Percentiles rank a stretch among this genome's conserved stretches.
Conservation (phyloP, 2,797 vertebrate genomes). For the Phoxinus dragarum region DNA sequence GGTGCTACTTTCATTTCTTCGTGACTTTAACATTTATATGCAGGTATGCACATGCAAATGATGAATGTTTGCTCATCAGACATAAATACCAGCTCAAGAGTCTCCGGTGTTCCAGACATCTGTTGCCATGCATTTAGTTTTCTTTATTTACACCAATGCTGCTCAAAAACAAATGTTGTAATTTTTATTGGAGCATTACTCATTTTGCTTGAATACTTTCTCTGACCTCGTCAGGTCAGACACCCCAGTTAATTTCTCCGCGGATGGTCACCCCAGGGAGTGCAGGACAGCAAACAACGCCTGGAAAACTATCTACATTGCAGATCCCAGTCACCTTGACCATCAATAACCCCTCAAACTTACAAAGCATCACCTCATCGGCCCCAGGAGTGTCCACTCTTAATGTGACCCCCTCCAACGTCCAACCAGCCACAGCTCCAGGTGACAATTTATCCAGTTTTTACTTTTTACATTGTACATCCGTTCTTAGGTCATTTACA, state of each 20-base stretch:
- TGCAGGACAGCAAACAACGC: constrained; percentile 33
- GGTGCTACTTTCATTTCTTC: not conserved
- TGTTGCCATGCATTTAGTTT: not conserved
- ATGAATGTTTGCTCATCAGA: not conserved
- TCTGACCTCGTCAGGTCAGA: constrained; percentile 31
- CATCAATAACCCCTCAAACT: constrained; percentile 77
- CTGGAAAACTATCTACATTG: constrained; percentile 80
- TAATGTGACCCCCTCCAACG: constrained; percentile 31
- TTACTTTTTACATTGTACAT: not conserved
- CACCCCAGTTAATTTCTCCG: constrained; percentile 69
- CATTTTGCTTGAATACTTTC: not conserved
- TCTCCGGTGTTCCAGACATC: not conserved
- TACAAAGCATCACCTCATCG: constrained; percentile 76
- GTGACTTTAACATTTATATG: not conserved
- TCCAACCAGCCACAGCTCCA: constrained; percentile 27
- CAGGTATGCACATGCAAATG: not conserved
- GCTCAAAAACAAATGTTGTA: not conserved
- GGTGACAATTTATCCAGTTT: constrained; percentile 1
- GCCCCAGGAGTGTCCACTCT: constrained; percentile 67
- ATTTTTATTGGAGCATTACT: not conserved
- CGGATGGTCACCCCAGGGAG: constrained; percentile 79
- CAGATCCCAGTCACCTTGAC: constrained; percentile 82
- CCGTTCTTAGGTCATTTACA: not conserved
- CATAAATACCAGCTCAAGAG: not conserved
- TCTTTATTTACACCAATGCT: not conserved